Base-by-base conservation (phyloP, 2,113 vertebrate species). In the Chinchilla lanigera region DNA sequence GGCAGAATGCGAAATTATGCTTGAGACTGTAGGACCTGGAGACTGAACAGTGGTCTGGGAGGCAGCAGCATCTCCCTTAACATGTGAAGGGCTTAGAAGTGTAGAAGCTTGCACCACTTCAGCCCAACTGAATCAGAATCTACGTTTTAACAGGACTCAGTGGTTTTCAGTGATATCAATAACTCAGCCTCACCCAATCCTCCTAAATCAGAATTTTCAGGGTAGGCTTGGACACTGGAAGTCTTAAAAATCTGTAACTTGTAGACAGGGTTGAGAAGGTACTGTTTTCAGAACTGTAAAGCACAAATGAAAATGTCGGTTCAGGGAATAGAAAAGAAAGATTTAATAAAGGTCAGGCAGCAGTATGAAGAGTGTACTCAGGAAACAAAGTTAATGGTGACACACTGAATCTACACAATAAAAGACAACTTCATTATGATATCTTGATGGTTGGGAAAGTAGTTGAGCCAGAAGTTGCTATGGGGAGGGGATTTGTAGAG, bases 281-380 rank as follows among this genome's bases (percentile, higher is more conserved):
- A 73, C 61, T 85, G 61, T 81, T 95, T 94, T 86, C 61, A 81
- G 63, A 92, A n/a, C 56, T 67, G 4, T 84, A 87, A 92, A 84
- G 75, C 28, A 86, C 58, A 33, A 52, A 58, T 58, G 30, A 88
- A 69, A 94, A 44, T 78, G 16, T 85, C 75, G 69, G 33, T 30
- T 54, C 47, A 73, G 50, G 61, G 19, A 84, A 85, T 3, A 44
- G 17, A 61, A 7, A 52, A 33, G 75, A 93, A 82, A 75, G 50
- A 83, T 75, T 90, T 77, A 58, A 63, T 77, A 61, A 92, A 89
- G 61, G 5, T 38, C 35, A 67, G 12, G 60, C n/a, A 89, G 56
- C 47, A 69, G 17, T 16, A 35, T 75, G 38, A 61, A 44, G 54
- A 26, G 19, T 41, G 9, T 41, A 35, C 28, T 84, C 24, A 60